Percentiles rank a stretch among this genome's conserved stretches.
Evolutionary conservation across 2,888 invertebrate species (phyloP).

Genomic region (Callimorpha dominula): DNA sequence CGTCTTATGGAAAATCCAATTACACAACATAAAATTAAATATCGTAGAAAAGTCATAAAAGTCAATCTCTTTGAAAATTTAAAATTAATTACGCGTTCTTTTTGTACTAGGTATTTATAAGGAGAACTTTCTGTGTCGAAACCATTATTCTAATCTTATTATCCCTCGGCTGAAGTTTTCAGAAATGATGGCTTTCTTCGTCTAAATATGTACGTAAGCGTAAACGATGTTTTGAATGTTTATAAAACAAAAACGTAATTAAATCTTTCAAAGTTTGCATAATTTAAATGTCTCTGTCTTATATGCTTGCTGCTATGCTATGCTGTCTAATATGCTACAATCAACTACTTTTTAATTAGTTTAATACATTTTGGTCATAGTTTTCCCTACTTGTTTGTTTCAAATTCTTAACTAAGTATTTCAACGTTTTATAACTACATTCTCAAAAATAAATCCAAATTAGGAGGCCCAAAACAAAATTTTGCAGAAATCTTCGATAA

Average conservation of each 20-base stretch:
- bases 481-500: not conserved
- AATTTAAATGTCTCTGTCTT: not conserved
- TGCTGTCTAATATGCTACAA: too few relatives aligned
- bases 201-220: constrained; percentile 9
- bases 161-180: constrained; percentile 15
- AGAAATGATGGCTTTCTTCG: constrained; percentile 10
- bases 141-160: constrained; percentile 24
- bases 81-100: constrained; percentile 10
- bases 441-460: not conserved
- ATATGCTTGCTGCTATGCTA: not conserved
- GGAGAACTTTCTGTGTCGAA: constrained; percentile 8
- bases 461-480: not conserved
- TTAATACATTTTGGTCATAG: not conserved
- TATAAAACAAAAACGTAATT: constrained; percentile 12
- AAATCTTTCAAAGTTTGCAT: constrained; percentile 10
- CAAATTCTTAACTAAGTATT: too few relatives aligned
- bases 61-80: constrained; percentile 7
- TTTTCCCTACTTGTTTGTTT: not conserved
- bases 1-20: not conserved
- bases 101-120: constrained; percentile 8
- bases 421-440: not conserved
- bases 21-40: not conserved
- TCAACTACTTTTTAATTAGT: not conserved
- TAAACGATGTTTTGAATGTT: constrained; percentile 13
- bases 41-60: not conserved